These are phyloP conservation scores for Auanema sp. DNA, from an alignment of 2,888 invertebrate species.

Conservation along the genomic window DNA sequence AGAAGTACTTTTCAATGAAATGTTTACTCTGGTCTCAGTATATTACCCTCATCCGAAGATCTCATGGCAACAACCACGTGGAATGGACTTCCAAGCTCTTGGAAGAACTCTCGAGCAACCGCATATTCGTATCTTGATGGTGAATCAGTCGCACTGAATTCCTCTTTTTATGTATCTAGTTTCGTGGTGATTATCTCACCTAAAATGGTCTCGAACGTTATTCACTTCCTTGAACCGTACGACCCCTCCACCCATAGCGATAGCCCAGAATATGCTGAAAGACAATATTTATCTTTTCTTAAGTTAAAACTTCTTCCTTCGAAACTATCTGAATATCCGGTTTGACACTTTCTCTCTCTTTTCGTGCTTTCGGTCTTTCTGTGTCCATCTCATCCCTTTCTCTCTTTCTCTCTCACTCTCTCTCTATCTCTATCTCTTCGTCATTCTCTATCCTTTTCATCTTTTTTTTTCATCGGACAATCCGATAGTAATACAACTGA, in stretches of 20 bases:
- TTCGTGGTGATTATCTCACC: constrained; percentile 17
- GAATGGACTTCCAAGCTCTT: constrained; percentile 60
- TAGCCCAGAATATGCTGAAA: constrained; percentile 48
- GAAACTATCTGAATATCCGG: not conserved
- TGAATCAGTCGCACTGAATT: constrained; percentile 51
- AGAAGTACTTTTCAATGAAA: not conserved
- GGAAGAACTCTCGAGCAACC: constrained; percentile 61
- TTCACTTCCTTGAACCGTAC: constrained; percentile 61
- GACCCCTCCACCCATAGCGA: constrained; percentile 48
- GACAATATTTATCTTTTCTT: constrained; percentile 2
- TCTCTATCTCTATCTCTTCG: too few species aligned
- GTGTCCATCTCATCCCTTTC: not conserved
- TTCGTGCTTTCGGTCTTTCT: not conserved
- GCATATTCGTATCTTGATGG: constrained; percentile 58
- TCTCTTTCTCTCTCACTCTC: too few species aligned
- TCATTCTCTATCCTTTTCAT: too few species aligned
- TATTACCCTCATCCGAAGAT: constrained; percentile 56
- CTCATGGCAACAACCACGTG: constrained; percentile 62
- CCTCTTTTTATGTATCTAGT: not conserved
- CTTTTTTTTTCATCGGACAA: not conserved
- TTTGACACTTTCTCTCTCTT: too few species aligned
- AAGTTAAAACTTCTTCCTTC: constrained; percentile 8
- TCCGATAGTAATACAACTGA: not conserved
- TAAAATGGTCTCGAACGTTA: constrained; percentile 62
- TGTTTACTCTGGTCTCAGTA: constrained; percentile 54